A percentile compares a stretch with the other conserved stretches of the same genome.
Conservation (phyloP, 2,888 invertebrate species). For the Mantis religiosa region DNA sequence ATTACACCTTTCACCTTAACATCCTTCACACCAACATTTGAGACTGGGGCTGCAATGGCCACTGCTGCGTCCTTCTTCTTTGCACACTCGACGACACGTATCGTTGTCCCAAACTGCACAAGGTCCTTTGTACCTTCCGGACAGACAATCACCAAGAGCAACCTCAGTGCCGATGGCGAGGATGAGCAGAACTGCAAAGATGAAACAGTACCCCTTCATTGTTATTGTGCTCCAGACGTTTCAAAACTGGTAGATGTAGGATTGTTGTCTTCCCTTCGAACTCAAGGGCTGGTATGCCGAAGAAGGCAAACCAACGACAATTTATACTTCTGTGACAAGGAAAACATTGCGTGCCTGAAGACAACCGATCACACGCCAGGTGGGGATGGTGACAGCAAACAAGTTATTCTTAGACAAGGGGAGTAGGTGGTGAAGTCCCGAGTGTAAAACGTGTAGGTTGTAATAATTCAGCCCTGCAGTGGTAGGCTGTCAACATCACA, state of each 20-base stretch:
- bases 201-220: background rate
- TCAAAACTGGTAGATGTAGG: background rate
- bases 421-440: too few relatives aligned
- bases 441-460: too few relatives aligned
- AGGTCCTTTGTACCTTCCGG: background rate
- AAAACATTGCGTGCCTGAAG: too few relatives aligned
- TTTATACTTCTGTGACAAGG: background rate
- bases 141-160: background rate
- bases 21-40: background rate
- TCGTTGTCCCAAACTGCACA: slow-evolving; percentile 1
- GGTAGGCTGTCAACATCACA: too few relatives aligned
- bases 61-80: background rate
- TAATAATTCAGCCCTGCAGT: too few relatives aligned
- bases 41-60: background rate
- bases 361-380: too few relatives aligned
- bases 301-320: background rate
- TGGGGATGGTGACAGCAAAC: too few relatives aligned
- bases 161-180: background rate
- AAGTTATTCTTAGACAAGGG: too few relatives aligned
- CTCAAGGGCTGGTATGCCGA: background rate
- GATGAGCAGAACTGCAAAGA: background rate
- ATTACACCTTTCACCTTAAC: background rate
- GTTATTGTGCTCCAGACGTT: background rate
- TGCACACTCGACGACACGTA: background rate
- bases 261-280: background rate